Evolutionary conservation across 1,140 invertebrate genomes (phyloP), one percentile per base, ranked within the genome.

Genomic region (Chionoecetes opilio): DNA sequence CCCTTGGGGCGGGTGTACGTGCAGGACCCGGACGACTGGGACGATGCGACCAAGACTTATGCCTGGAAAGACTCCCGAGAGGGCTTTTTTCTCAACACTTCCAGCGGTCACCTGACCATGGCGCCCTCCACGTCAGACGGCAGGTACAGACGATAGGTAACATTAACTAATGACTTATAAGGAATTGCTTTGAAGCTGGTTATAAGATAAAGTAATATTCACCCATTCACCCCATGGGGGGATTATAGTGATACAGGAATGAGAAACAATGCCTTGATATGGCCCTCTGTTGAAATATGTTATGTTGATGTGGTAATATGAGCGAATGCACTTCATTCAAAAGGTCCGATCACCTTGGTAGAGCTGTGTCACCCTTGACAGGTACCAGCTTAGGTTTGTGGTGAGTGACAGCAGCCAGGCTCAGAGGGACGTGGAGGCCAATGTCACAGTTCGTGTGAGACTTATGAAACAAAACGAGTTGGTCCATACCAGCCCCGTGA

Each of bases 1-100:
- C 92, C 92, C 31, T 21, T 93, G 38, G 92, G 92, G 26, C 38
- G 84, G 29, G 92, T 93, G 84, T 93, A 93, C 17, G 92, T 93
- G 37, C 84, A 84, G 87, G 93, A 94, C 87, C 93, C 93, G 0
- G 93, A 94, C 53, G 93, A 94, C 63, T 94, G 93, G 93, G 87
- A 90, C 63, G 87, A 53, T 5, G 29, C 32, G 8, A 6, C 86
- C 34, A 94, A 94, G 53, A 91, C 88, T 37, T 94, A 94, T 35
- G 34, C 93, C 21, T 94, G 93, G 93, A 14, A 53, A 38, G 2
- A 26, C 6, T n/a, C 84, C 29, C 53, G 84, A 21, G 32, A 53
- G 31, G 53, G 46, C 53, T 94, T 94, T 75, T 41, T 84, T 46
- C 53, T 94, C 11, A 26, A 84, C 53, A 38, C 63, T 35, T 41